Evolutionary conservation across 1,140 invertebrate genomes (phyloP), one percentile per base, ranked within the genome.

Genomic region (Kradibia gibbosae): DNA sequence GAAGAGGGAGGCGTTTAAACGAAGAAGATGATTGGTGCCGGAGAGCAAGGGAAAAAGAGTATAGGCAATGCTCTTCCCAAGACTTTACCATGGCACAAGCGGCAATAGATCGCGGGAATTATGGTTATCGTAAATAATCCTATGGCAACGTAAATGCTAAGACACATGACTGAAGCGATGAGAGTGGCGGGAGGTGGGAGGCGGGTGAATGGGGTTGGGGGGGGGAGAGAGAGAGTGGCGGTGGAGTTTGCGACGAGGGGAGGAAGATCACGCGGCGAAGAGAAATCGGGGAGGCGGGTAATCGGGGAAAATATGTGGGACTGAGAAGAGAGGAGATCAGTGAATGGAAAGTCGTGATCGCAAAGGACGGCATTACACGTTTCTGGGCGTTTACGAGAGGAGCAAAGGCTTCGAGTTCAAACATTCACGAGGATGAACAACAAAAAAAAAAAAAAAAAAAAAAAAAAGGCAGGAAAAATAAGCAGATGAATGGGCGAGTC

Each of bases 111-210:
- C 85, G 84, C 73, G 81, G 84, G 83, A 89, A 87, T 89, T 88
- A 89, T 89, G 87, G 87, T 88, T 85, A 88, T 86, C 88, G 88
- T 89, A 88, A 89, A 89, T 89, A 89, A 89, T 88, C 80, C 81
- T 78, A 87, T 83, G 86, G 81, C 84, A 84, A 85, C 67, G 50
- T 28, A 65, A 74, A 80, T 36, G 42, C 57, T 34, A 45, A 65
- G 36, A n/a, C 15, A 55, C 5, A 55, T 15, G 13, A 36, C 20
- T 53, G 34, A 28, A 11, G 34, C 8, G 15, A 3, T 28, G 78
- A 28, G 25, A 48, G 45, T 48, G n/a, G 62, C 34, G 34, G 34
- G 4, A 36, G 62, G 4, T 1, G 7, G 17, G 15, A 15, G n/a
- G 15, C 3, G 17, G 42, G 53, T 42, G 25, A 48, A 10, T 48